Percentiles rank a stretch among this genome's conserved stretches.
Conservation (phyloP, 1,140 invertebrate genomes). For the Drosophila bifasciata region DNA sequence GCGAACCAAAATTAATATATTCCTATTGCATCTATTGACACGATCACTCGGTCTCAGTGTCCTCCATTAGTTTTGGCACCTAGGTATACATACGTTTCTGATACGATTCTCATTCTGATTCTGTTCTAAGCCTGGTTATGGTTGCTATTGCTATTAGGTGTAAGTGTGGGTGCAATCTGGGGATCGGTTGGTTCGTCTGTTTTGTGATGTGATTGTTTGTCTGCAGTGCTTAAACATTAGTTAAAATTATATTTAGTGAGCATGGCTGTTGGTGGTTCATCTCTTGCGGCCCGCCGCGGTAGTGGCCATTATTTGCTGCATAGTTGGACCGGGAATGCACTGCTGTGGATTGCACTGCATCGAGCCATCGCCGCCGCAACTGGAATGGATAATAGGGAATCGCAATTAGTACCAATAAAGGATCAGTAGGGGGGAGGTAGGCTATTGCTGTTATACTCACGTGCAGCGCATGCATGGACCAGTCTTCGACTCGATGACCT, state of each 20-base stretch:
- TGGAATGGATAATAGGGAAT: slow-evolving; percentile 73
- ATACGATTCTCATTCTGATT: slow-evolving; percentile 27
- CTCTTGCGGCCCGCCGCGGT: slow-evolving; percentile 89
- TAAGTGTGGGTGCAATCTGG: slow-evolving; percentile 65
- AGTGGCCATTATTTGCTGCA: slow-evolving; percentile 93
- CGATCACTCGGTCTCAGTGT: slow-evolving; percentile 10
- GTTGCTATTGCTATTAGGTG: slow-evolving; percentile 57
- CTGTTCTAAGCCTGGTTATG: slow-evolving; percentile 29
- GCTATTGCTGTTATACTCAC: slow-evolving; percentile 87
- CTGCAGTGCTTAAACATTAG: slow-evolving; percentile 82
- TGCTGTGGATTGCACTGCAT: slow-evolving; percentile 96
- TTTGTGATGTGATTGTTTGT: slow-evolving; percentile 73
- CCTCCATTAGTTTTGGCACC: slow-evolving; percentile 63
- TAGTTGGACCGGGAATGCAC: slow-evolving; percentile 94
- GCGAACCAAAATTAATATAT: slow-evolving; percentile 49
- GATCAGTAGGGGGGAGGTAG: too few species aligned
- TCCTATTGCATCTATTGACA: slow-evolving; percentile 23
- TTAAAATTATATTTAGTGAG: slow-evolving; percentile 83
- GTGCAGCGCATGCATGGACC: slow-evolving; percentile 96
- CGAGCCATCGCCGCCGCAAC: slow-evolving; percentile 94
- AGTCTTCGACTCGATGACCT: slow-evolving; percentile 92
- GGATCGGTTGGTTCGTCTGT: slow-evolving; percentile 58
- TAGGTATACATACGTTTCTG: slow-evolving; percentile 27
- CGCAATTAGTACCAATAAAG: not conserved
- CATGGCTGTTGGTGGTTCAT: slow-evolving; percentile 84